Conservation (phyloP, 2,888 invertebrate species). For the Pterobdella sp. region DNA sequence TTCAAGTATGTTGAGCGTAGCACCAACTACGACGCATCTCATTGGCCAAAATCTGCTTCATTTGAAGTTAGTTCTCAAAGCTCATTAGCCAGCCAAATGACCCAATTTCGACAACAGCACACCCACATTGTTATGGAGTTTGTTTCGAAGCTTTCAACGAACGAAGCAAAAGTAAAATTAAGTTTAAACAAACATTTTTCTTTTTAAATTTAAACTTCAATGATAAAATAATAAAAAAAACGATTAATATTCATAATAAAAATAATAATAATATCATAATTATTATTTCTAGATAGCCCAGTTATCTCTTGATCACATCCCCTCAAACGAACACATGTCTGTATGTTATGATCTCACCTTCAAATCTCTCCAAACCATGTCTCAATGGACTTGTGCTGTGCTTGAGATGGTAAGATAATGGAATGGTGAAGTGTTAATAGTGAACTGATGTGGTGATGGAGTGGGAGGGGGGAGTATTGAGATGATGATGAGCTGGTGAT, state of each 20-base stretch:
- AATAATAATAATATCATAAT: not conserved
- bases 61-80: conserved; percentile 69
- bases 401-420: conserved; percentile 21
- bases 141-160: not conserved
- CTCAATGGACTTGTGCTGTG: conserved; percentile 18
- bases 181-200: not conserved
- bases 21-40: conserved; percentile 39
- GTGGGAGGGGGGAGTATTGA: not conserved
- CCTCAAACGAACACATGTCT: not conserved
- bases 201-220: not conserved
- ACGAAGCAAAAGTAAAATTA: not conserved
- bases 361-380: not conserved
- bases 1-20: conserved; percentile 86
- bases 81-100: conserved; percentile 60
- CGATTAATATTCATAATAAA: not conserved
- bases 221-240: not conserved
- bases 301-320: too few species aligned
- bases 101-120: conserved; percentile 34
- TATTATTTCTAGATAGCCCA: not conserved
- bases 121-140: conserved; percentile 36
- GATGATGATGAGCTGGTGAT: not conserved
- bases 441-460: not conserved
- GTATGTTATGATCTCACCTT: conserved; percentile 4
- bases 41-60: conserved; percentile 54
- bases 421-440: not conserved